phyloP scores from a whole-genome alignment of 2,113 vertebrate species.

The Neotragus pygmaeus region DNA sequence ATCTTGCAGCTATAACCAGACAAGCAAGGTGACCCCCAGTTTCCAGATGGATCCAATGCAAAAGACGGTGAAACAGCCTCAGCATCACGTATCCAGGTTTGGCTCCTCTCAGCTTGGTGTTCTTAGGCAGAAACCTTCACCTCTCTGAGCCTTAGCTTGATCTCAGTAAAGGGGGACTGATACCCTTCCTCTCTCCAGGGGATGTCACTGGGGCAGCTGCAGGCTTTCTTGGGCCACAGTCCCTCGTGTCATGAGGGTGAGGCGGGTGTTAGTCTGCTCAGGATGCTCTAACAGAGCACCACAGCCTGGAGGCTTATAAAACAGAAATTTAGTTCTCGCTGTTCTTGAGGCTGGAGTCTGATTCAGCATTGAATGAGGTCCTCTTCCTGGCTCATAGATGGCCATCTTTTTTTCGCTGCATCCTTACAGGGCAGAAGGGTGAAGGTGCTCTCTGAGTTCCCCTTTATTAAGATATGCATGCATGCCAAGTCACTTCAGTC shows the following conservation, averaged over 20 bases:
- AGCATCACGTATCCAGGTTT: neutral
- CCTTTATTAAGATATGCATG: neutral
- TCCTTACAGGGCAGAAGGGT: neutral
- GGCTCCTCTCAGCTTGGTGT: neutral
- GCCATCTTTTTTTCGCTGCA: neutral
- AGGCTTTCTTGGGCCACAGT: rapidly evolving
- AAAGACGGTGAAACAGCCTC: neutral
- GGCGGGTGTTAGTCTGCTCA: neutral
- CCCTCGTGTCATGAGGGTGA: rapidly evolving
- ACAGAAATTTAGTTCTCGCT: too few relatives aligned
- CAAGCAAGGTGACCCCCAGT: neutral
- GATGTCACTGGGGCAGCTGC: neutral
- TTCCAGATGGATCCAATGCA: rapidly evolving
- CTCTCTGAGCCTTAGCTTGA: neutral
- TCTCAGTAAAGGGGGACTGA: rapidly evolving
- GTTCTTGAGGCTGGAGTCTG: neutral
- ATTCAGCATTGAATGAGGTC: neutral
- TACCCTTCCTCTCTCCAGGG: neutral
- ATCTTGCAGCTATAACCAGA: neutral
- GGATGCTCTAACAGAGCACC: neutral
- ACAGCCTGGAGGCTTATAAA: neutral
- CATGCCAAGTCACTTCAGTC: neutral
- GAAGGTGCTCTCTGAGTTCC: neutral
- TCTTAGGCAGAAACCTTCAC: too few relatives aligned
- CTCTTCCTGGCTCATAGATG: neutral